Evolutionary conservation across 2,113 vertebrate species (phyloP), one percentile per base, ranked within the genome.

Genomic region (Falcunculus frontatus): DNA sequence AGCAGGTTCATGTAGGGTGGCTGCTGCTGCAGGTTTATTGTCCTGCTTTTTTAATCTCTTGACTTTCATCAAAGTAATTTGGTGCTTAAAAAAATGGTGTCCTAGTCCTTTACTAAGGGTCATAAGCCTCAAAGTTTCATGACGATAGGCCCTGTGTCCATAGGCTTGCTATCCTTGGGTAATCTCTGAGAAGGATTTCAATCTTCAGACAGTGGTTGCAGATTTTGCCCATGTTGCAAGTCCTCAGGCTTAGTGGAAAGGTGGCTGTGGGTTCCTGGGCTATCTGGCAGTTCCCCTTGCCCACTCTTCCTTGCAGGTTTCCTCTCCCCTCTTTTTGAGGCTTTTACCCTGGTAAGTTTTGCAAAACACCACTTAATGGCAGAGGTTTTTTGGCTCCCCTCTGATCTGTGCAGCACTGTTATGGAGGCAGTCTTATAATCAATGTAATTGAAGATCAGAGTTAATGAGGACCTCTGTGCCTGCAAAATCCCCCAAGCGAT

Each of bases 371-470:
- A 50, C 26, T 41, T 94, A 96, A 78, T 97, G 93, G 93, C 92
- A 96, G 86, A 88, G 91, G 41, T 35, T 83, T 81, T 87, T 85
- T 78, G 74, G 90, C 83, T 98, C 84, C 95, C 91, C 89, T 97
- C 95, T 97, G 96, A 95, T 98, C 94, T 97, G 59, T 96, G 93
- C 90, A 63, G 84, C 75, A 93, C 95, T 94, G 84, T 96, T 98
- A 97, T 75, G 93, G 97, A 97, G 93, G 92, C 96, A 96, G 97
- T 91, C 96, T 98, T 97, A 96, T 98, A 98, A 98, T 98, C 98
- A 98, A 94, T 97, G 97, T 98, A 98, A 98, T 98, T 98, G 98
- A 95, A 98, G 98, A 98, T 98, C 98, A 98, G 97, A 97, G 96
- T 97, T 98, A 98, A 98, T 98, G 98, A 98, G 98, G 97, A 98